Evolutionary conservation across 2,888 invertebrate species (phyloP).

Genomic region (Clusia tigrina): DNA sequence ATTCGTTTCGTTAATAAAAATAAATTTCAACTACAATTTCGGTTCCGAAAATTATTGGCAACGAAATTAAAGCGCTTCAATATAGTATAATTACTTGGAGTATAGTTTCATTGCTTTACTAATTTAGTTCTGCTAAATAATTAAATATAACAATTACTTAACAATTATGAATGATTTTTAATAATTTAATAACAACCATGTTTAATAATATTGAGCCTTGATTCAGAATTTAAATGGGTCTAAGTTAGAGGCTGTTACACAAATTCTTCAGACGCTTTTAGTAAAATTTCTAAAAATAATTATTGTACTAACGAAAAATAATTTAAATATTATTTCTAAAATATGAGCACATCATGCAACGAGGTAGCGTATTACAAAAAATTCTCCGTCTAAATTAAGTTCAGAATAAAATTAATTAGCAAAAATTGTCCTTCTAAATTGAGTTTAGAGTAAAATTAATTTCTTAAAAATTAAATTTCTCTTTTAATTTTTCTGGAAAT

Average conservation of each 20-base stretch:
- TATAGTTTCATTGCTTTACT: not conserved
- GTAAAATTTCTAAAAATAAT: not conserved
- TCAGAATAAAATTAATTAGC: not conserved
- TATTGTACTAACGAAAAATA: not conserved
- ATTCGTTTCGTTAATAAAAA: too few relatives aligned
- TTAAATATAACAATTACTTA: too few relatives aligned
- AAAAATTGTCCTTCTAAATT: not conserved
- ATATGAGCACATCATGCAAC: constrained; percentile 40
- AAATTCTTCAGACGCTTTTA: not conserved
- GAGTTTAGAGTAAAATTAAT: too few relatives aligned
- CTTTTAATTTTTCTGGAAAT: too few relatives aligned
- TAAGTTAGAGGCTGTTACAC: not conserved
- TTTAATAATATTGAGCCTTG: not conserved
- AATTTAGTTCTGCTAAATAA: too few relatives aligned
- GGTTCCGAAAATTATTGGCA: not conserved
- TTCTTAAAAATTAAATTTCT: too few relatives aligned
- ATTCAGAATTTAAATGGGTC: not conserved
- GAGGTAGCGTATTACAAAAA: constrained; percentile 38
- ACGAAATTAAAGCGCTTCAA: not conserved
- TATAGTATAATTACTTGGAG: not conserved
- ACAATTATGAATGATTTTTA: not conserved
- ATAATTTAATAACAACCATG: not conserved
- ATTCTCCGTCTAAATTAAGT: not conserved
- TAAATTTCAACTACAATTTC: too few relatives aligned
- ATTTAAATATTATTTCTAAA: constrained; percentile 10